A percentile compares a stretch with the other conserved stretches of the same genome.
Evolutionary conservation across 1,140 invertebrate species (phyloP).

Genomic region (Drosophila chauvacae): DNA sequence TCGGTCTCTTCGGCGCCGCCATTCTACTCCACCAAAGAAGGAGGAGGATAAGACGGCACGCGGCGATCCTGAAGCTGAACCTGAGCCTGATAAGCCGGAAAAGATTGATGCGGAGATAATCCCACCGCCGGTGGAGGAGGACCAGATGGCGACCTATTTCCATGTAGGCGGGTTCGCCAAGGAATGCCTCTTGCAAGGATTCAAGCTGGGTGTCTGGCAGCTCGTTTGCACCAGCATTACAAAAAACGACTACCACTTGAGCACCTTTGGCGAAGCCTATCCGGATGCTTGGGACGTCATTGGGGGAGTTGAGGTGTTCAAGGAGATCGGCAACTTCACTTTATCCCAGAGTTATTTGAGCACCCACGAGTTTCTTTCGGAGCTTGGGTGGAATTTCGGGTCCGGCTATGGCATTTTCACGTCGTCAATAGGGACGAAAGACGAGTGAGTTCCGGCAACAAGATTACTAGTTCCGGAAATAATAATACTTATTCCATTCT

Average conservation of each 20-base stretch:
- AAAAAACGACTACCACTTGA: not conserved
- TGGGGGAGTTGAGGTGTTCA: constrained; percentile 42
- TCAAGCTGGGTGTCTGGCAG: constrained; percentile 49
- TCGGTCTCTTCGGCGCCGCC: not conserved
- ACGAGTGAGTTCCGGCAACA: constrained; percentile 14
- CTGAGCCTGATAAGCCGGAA: not conserved
- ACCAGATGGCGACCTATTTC: constrained; percentile 36
- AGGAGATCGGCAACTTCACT: constrained; percentile 11
- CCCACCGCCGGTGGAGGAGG: not conserved
- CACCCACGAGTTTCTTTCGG: not conserved
- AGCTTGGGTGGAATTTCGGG: not conserved
- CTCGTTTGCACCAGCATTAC: constrained; percentile 15
- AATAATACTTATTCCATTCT: too few relatives aligned
- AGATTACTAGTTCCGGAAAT: too few relatives aligned
- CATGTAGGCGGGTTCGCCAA: constrained; percentile 50
- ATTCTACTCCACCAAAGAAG: too few relatives aligned
- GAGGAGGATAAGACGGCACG: not conserved
- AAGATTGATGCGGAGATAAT: constrained; percentile 13
- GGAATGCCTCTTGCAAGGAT: constrained; percentile 37
- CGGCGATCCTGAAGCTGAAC: not conserved
- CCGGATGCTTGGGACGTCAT: constrained; percentile 2
- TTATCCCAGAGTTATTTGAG: constrained; percentile 29
- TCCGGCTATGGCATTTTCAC: constrained; percentile 1
- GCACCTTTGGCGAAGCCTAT: constrained; percentile 25
- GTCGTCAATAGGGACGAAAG: not conserved